Conservation (phyloP, 2,113 vertebrate species). For the Suricata suricatta region DNA sequence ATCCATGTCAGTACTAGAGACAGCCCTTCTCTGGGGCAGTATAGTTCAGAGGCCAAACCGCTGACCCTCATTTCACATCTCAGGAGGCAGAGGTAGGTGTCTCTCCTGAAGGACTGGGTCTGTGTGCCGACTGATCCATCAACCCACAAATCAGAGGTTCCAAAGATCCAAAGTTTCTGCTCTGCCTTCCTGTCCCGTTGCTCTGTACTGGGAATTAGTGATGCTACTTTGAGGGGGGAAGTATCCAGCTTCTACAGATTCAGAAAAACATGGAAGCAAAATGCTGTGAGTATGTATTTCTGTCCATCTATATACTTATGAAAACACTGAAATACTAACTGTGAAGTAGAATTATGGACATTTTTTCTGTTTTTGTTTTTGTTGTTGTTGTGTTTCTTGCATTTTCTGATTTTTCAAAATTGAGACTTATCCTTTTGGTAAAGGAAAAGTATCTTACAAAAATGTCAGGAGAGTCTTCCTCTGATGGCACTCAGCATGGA, state of each 20-base stretch:
- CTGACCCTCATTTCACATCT: background rate
- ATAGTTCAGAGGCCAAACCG: background rate
- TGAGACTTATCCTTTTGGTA: background rate
- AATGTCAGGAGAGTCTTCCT: background rate
- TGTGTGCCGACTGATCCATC: background rate
- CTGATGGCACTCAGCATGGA: rapidly evolving
- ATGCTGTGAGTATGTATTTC: background rate
- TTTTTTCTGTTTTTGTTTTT: background rate
- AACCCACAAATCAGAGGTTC: background rate
- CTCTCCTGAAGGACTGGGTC: background rate
- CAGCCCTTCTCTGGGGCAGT: background rate
- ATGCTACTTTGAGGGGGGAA: background rate
- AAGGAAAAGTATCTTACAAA: background rate
- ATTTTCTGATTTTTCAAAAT: background rate
- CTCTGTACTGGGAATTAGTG: background rate
- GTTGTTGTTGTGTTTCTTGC: background rate
- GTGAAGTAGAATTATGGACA: background rate
- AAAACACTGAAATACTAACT: background rate
- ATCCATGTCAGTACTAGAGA: background rate
- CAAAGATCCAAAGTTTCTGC: background rate
- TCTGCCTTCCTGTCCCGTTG: background rate
- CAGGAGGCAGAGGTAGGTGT: background rate
- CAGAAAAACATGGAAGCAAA: background rate
- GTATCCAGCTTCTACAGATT: background rate
- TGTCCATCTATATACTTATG: background rate